phyloP scores from a whole-genome alignment of 1,140 invertebrate genomes.

The Zaprionus africanus region DNA sequence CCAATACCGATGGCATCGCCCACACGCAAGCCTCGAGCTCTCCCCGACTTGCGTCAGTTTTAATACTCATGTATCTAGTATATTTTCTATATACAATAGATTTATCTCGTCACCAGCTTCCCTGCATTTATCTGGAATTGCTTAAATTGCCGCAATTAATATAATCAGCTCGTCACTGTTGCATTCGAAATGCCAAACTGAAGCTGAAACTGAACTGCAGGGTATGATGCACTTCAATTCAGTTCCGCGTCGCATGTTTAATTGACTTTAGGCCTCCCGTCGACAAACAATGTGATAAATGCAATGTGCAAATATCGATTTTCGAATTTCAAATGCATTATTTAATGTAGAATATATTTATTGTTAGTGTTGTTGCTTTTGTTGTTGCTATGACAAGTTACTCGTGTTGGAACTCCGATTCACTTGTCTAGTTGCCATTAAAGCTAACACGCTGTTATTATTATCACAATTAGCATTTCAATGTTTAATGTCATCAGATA shows the following conservation, averaged over 20 bases:
- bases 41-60: conserved; percentile 33
- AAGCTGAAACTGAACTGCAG: conserved; percentile 23
- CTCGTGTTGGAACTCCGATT: not conserved
- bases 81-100: conserved; percentile 19
- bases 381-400: not conserved
- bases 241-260: conserved; percentile 61
- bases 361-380: conserved; percentile 6
- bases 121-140: conserved; percentile 30
- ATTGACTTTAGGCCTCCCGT: conserved; percentile 37
- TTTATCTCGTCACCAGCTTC: not conserved
- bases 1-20: conserved; percentile 51
- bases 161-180: conserved; percentile 45
- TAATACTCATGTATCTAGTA: conserved; percentile 9
- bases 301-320: conserved; percentile 59
- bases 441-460: not conserved
- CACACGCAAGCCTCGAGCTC: conserved; percentile 57
- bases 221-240: conserved; percentile 62
- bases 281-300: conserved; percentile 9
- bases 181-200: conserved; percentile 52
- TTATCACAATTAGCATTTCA: not conserved
- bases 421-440: conserved; percentile 1
- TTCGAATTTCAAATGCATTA: conserved; percentile 64
- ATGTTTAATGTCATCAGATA: not conserved
- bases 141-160: conserved; percentile 75
- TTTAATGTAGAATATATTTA: not conserved